Base-by-base conservation (phyloP, 2,113 vertebrate species). In the Isurus oxyrinchus region DNA sequence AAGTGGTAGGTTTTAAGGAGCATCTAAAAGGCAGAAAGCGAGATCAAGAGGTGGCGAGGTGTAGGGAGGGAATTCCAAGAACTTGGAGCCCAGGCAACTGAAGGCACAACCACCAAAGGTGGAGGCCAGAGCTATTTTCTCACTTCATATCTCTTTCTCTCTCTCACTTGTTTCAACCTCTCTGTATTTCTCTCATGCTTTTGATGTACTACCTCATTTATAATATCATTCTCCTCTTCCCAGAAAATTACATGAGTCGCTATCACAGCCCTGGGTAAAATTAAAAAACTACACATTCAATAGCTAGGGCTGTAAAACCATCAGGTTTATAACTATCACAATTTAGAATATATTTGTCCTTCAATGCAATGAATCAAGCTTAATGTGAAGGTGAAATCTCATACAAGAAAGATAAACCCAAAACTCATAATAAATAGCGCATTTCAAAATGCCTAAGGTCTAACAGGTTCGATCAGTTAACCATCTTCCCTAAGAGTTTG, bases 341-440 rank as follows among this genome's bases (percentile, higher is more conserved):
- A 7, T 90, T 57, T 11, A 31, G 11, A 90, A 90, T 90, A 57
- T 90, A 90, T 90, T 90, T 57, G 53, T 90, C 87, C 87, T 27
- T 57, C 87, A 57, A 90, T 90, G 87, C 44, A 35, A 90, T 90
- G n/a, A 88, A 57, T 88, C 53, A 88, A 88, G 87, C 11, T 27
- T 55, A 57, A 55, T 90, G 53, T 90, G 87, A 90, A 90, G 53
- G 31, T 90, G 81, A 23, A 55, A 55, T 90, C 25, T 31, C 27
- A 90, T 31, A 90, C 27, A 57, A 57, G 53, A 90, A 55, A 90
- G 49, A 27, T 57, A 55, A 57, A 90, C 31, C 53, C 87, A 53
- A 90, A 90, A 57, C 16, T 84, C 81, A 90, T 90, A 55, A 90
- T 90, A 90, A 90, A 90, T 90, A 13, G 87, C 57, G 53, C 44